Conservation (phyloP, 2,113 vertebrate species). For the Antechinus stuartii region DNA sequence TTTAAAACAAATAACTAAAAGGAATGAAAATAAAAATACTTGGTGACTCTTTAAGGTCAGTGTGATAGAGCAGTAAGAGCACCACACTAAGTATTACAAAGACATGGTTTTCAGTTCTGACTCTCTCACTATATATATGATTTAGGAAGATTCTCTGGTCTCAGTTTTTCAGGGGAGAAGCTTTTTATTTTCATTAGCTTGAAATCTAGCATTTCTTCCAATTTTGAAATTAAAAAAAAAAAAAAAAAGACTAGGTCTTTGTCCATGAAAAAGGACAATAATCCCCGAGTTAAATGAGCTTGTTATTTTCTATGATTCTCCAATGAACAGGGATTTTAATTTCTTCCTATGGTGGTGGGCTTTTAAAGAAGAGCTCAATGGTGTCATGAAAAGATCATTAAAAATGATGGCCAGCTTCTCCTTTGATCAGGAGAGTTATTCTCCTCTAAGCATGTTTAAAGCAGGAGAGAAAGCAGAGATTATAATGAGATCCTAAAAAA, state of each 20-base stretch:
- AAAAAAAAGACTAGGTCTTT: neutral
- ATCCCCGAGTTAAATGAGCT: neutral
- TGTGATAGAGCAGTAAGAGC: neutral
- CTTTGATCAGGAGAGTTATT: neutral
- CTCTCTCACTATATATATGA: neutral
- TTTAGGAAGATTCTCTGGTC: neutral
- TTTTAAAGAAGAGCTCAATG: conserved; percentile 20
- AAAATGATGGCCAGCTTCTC: neutral
- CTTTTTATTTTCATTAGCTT: neutral
- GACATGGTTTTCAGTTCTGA: neutral
- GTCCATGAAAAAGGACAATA: neutral
- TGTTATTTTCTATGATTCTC: neutral
- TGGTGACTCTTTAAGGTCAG: neutral
- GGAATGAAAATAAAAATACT: neutral
- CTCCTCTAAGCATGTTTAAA: neutral
- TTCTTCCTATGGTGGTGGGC: neutral
- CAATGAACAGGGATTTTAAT: neutral
- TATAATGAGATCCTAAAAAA: neutral
- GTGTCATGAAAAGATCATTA: neutral
- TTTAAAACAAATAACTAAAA: too few relatives aligned
- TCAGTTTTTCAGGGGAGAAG: neutral
- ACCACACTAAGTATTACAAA: neutral
- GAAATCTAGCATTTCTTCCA: neutral
- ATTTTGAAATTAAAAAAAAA: neutral
- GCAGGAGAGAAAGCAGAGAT: conserved; percentile 6